These are phyloP conservation scores for Protobothrops flavoviridis DNA, from an alignment of 2,113 vertebrate species.

Conservation along the genomic window DNA sequence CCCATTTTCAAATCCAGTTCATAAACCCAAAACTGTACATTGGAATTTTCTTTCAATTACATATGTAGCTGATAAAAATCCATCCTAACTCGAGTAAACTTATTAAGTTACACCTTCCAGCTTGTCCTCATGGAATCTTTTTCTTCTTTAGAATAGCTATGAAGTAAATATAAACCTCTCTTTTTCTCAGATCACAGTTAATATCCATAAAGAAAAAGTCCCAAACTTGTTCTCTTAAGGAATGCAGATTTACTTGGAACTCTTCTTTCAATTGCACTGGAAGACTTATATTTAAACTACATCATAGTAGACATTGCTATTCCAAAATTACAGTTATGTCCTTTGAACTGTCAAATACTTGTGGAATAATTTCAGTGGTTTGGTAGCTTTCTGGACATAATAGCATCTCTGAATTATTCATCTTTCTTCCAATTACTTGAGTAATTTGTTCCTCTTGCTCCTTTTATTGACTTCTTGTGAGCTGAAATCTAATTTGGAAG, in stretches of 20 bases:
- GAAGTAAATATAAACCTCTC: background rate
- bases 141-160: background rate
- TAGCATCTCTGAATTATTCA: background rate
- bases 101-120: background rate
- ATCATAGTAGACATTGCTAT: background rate
- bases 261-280: background rate
- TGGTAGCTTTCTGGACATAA: background rate
- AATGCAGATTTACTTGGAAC: background rate
- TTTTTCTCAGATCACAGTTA: background rate
- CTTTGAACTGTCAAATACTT: background rate
- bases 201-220: background rate
- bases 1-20: background rate
- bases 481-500: background rate
- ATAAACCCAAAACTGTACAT: background rate
- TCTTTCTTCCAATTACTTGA: background rate
- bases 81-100: background rate
- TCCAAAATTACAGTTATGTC: background rate
- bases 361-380: background rate
- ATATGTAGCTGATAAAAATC: background rate
- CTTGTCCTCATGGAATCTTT: background rate
- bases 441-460: background rate
- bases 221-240: background rate
- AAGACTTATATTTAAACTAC: background rate
- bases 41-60: background rate
- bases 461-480: background rate